Conservation (phyloP, 2,113 vertebrate genomes). For the Amphilophus citrinellus region DNA sequence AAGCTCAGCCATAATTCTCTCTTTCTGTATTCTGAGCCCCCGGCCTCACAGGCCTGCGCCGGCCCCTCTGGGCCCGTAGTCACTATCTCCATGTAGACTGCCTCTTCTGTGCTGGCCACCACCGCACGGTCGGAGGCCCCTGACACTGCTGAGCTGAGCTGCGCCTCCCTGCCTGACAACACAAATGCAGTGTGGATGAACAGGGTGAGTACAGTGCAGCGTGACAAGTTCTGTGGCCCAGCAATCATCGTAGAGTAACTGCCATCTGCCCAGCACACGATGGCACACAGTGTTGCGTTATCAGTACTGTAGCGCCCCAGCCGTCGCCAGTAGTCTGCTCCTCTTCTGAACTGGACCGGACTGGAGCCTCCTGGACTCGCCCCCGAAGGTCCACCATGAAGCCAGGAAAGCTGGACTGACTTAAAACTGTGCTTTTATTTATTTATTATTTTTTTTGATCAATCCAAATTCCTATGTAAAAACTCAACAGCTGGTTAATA, state of each 20-base stretch:
- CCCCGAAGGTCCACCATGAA: conserved; percentile 40
- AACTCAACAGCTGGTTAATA: conserved; percentile 67
- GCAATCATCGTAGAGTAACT: conserved; percentile 34
- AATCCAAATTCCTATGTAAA: conserved; percentile 73
- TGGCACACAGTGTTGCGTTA: conserved; percentile 30
- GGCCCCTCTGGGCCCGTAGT: neutral
- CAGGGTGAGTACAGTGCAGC: conserved; percentile 16
- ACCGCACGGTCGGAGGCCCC: conserved; percentile 33
- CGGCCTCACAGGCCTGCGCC: conserved; percentile 1
- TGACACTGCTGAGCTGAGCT: conserved; percentile 33
- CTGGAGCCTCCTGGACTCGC: conserved; percentile 46
- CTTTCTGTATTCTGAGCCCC: conserved; percentile 46
- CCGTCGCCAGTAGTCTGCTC: conserved; percentile 8
- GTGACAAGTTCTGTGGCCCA: conserved; percentile 16
- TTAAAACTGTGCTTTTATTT: conserved; percentile 73
- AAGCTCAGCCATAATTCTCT: conserved; percentile 40
- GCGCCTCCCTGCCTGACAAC: conserved; percentile 14
- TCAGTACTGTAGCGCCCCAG: conserved; percentile 33
- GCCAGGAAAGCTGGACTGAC: conserved; percentile 68
- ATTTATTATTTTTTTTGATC: conserved; percentile 33
- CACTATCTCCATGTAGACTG: conserved; percentile 36
- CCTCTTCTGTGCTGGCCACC: conserved; percentile 41
- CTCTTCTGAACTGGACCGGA: conserved; percentile 31
- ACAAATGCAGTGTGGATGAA: neutral
- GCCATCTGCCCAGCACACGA: conserved; percentile 58